Percentiles rank a stretch among this genome's conserved stretches.
Evolutionary conservation across 92 coral and sea anemone species (phyloP).

Genomic region (Actinernus sp.): DNA sequence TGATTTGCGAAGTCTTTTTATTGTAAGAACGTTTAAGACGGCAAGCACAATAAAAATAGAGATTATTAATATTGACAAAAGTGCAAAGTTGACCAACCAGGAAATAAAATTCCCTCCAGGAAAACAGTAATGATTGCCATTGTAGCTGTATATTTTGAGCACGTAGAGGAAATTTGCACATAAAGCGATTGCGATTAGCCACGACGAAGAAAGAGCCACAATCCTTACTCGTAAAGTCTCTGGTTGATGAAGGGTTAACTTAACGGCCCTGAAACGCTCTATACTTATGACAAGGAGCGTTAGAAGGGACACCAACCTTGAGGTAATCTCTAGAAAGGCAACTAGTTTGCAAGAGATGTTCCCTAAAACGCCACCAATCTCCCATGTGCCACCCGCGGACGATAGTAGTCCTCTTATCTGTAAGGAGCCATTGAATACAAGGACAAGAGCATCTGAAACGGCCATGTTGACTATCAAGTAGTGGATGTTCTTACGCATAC

Average conservation of each 20-base stretch:
- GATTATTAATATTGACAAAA: neutral
- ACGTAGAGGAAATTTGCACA: neutral
- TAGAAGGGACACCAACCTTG: neutral
- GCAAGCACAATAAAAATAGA: neutral
- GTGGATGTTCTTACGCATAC: no score
- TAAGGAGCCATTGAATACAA: neutral
- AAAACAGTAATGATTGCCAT: neutral
- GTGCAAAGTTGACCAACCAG: neutral
- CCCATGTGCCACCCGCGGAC: neutral
- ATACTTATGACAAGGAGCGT: neutral
- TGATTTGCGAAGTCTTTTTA: neutral
- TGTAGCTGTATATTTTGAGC: no score
- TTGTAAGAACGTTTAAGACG: neutral
- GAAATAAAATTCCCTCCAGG: neutral
- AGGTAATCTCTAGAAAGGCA: neutral
- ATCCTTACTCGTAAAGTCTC: neutral
- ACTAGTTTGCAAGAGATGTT: neutral
- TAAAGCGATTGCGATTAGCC: neutral
- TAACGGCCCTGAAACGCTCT: neutral
- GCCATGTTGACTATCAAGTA: neutral
- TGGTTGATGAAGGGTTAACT: neutral
- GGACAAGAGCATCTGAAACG: neutral
- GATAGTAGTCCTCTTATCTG: neutral
- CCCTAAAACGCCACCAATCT: neutral
- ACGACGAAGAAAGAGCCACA: neutral